phyloP scores from a whole-genome alignment of 2,113 vertebrate genomes.

The Amblyopsis rosae region DNA sequence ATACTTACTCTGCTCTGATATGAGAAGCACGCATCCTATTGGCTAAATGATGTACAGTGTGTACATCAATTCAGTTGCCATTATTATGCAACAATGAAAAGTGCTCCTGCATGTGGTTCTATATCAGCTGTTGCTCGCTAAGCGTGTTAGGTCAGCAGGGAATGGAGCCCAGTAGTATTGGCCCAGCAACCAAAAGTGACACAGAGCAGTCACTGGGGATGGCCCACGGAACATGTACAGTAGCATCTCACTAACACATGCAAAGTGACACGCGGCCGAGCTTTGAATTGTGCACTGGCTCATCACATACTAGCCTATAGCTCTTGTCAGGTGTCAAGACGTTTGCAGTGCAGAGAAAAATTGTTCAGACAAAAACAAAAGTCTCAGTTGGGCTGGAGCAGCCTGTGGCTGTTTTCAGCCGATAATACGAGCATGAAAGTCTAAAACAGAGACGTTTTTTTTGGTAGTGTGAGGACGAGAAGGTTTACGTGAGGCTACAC shows the following conservation, averaged over 20 bases:
- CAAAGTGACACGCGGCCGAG: not conserved
- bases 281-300: not conserved
- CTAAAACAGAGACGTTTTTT: not conserved
- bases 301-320: not conserved
- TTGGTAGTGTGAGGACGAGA: too few relatives aligned
- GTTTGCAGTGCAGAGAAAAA: too few relatives aligned
- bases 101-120: not conserved
- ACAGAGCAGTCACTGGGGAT: not conserved
- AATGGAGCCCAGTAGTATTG: constrained; percentile 29
- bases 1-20: not conserved
- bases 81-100: constrained; percentile 12
- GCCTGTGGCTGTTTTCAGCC: too few relatives aligned
- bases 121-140: constrained; percentile 7
- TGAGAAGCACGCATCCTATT: not conserved
- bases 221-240: too few relatives aligned
- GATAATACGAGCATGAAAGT: too few relatives aligned
- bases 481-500: not conserved
- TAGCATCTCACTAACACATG: not conserved
- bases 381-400: too few relatives aligned
- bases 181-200: constrained; percentile 42
- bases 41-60: not conserved
- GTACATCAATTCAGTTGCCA: not conserved
- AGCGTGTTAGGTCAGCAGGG: constrained; percentile 38
- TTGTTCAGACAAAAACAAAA: too few relatives aligned
- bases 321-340: too few relatives aligned